Conservation (phyloP, 2,797 vertebrate genomes). For the Gadopsis marmoratus region DNA sequence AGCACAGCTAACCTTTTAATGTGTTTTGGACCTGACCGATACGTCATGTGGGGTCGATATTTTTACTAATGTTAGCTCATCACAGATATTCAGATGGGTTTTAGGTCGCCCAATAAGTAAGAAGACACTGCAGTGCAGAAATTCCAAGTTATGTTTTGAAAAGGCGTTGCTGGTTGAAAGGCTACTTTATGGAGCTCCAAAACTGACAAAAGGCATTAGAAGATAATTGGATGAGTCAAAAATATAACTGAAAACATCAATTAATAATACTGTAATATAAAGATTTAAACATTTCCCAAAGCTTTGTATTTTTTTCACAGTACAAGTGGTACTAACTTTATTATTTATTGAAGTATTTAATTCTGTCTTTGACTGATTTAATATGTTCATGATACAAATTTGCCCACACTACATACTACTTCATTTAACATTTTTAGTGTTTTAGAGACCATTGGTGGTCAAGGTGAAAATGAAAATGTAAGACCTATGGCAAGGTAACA, state of each 20-base stretch:
- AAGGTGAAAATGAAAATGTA: no score
- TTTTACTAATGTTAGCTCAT: not conserved
- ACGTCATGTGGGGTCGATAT: not conserved
- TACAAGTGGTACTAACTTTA: not conserved
- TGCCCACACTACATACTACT: no score
- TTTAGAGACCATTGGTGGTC: no score
- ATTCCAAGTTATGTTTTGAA: not conserved
- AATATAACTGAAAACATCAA: not conserved
- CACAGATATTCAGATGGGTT: not conserved
- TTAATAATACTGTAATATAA: not conserved
- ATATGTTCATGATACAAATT: not conserved
- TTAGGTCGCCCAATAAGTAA: not conserved
- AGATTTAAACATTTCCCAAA: not conserved
- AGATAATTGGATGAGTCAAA: not conserved
- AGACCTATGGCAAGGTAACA: no score
- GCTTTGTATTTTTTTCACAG: not conserved
- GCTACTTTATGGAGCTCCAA: not conserved
- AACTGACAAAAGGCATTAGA: not conserved
- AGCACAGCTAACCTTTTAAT: not conserved
- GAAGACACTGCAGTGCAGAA: not conserved
- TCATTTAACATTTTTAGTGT: no score
- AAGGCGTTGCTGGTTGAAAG: not conserved
- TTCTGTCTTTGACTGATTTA: not conserved
- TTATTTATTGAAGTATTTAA: not conserved
- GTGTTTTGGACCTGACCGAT: not conserved